Conservation (phyloP, 2,113 vertebrate genomes). For the Bombycilla garrulus region DNA sequence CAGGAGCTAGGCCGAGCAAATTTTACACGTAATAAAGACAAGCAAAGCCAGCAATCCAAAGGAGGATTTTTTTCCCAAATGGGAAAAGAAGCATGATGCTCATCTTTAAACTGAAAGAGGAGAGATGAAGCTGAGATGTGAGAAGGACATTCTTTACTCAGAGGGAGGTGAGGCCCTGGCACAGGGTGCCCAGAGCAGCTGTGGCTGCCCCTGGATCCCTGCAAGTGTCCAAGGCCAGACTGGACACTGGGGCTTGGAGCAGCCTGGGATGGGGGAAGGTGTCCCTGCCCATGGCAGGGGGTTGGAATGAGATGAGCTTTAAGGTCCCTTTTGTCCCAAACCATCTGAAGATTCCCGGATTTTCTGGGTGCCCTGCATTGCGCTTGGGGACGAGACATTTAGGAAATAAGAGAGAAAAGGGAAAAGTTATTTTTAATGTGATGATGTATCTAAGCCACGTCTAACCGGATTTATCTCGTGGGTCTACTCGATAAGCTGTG, state of each 20-base stretch:
- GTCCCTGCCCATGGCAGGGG: not conserved
- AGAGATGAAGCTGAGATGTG: not conserved
- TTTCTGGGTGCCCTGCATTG: rapidly evolving
- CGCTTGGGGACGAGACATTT: not conserved
- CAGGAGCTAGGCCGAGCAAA: not conserved
- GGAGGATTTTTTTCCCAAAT: not conserved
- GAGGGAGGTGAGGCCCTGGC: not conserved
- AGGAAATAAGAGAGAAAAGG: not conserved
- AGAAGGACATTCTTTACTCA: not conserved
- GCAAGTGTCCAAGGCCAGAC: not conserved
- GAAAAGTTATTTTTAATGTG: not conserved
- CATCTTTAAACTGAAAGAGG: not conserved
- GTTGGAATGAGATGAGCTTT: not conserved
- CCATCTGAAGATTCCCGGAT: not conserved
- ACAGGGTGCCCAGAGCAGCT: not conserved
- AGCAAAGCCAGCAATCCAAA: not conserved
- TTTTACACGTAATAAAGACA: not conserved
- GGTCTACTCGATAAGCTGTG: not conserved
- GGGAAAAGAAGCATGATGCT: not conserved
- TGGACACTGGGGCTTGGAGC: not conserved
- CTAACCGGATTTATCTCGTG: not conserved
- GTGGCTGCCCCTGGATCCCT: not conserved
- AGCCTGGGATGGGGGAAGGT: rapidly evolving
- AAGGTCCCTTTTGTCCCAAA: not conserved
- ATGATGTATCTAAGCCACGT: rapidly evolving